Percentiles rank a stretch among this genome's conserved stretches.
phyloP scores from a whole-genome alignment of 2,888 invertebrate genomes.

The Prosapia bicincta region DNA sequence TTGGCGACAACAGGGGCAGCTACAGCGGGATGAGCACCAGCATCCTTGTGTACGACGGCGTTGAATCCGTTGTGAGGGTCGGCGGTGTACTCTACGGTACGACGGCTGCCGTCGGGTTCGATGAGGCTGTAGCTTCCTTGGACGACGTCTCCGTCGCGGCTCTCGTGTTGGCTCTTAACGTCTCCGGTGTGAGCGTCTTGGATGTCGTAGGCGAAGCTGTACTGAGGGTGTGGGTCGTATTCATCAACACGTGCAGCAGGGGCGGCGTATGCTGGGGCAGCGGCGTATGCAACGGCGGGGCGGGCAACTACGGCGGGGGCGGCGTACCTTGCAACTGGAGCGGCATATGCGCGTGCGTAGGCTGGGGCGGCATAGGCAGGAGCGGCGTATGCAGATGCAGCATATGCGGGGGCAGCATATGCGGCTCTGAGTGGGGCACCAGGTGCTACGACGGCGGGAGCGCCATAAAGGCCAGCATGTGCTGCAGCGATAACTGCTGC shows the following conservation, averaged over 20 bases:
- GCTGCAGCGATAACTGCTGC: not conserved
- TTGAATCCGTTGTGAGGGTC: too few species aligned
- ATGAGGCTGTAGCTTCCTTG: too few species aligned
- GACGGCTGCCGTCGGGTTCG: too few species aligned
- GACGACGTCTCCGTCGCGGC: too few species aligned
- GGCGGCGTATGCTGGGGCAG: not conserved
- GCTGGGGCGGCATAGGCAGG: constrained; percentile 5
- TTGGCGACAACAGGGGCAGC: too few species aligned
- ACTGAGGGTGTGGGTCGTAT: not conserved
- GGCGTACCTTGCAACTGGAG: not conserved
- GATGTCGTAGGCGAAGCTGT: too few species aligned
- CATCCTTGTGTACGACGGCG: too few species aligned
- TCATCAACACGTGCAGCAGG: not conserved
- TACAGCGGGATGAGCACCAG: too few species aligned
- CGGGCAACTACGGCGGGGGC: constrained; percentile 12
- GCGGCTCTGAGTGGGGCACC: not conserved
- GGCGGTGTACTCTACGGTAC: too few species aligned
- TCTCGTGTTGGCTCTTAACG: too few species aligned
- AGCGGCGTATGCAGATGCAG: constrained; percentile 28
- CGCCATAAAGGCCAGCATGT: constrained; percentile 23
- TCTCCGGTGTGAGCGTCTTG: too few species aligned
- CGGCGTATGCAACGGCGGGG: constrained; percentile 20
- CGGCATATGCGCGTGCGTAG: constrained; percentile 15
- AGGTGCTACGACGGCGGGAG: constrained; percentile 21
- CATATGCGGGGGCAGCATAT: constrained; percentile 27